A percentile compares a stretch with the other conserved stretches of the same genome.
Conservation (phyloP, 1,140 invertebrate species). For the Drosophila arawakana region DNA sequence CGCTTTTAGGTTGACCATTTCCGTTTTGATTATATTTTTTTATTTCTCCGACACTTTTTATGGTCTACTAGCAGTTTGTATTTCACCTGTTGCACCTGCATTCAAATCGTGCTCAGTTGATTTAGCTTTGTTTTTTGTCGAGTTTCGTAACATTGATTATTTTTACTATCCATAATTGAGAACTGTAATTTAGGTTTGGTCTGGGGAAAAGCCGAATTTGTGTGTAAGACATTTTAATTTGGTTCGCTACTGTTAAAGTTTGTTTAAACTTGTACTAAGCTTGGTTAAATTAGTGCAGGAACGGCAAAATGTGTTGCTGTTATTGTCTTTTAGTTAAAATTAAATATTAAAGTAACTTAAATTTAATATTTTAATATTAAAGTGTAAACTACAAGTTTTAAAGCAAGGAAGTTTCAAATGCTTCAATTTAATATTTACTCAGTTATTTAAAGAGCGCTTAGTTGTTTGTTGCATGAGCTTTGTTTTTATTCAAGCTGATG, state of each 20-base stretch:
- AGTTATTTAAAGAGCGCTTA: no score
- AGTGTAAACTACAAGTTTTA: no score
- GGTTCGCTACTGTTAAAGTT: not conserved
- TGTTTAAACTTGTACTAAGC: no score
- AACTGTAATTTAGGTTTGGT: slow-evolving; percentile 1
- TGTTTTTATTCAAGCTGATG: no score
- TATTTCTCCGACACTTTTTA: slow-evolving; percentile 16
- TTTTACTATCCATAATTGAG: not conserved
- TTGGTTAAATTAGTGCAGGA: no score
- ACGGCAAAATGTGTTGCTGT: no score
- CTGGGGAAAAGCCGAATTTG: not conserved
- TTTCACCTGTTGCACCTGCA: slow-evolving; percentile 40
- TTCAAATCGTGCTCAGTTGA: not conserved
- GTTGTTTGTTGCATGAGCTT: no score
- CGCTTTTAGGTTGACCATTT: slow-evolving; percentile 51
- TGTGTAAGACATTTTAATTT: not conserved
- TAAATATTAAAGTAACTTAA: no score
- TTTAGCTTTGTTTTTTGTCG: not conserved
- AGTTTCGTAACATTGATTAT: not conserved
- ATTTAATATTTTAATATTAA: no score
- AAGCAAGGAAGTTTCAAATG: no score
- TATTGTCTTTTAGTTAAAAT: no score
- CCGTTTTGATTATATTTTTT: slow-evolving; percentile 18
- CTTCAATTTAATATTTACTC: no score
- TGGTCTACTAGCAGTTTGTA: not conserved